phyloP scores from a whole-genome alignment of 2,797 vertebrate genomes.

The Malacoctenus gilli region DNA sequence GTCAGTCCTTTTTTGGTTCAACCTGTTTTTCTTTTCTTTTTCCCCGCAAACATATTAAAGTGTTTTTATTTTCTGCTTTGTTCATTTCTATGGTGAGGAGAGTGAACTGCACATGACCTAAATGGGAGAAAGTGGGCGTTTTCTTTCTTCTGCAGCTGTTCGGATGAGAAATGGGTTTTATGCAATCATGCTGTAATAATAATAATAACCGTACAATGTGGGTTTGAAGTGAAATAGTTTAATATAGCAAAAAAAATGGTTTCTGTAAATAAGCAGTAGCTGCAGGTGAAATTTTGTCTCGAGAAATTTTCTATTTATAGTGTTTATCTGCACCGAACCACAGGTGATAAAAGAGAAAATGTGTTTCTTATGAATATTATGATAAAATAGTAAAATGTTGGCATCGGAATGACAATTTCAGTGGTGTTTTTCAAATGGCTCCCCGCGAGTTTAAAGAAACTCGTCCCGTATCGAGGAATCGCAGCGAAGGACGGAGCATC shows the following conservation, averaged over 20 bases:
- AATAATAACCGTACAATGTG: slow-evolving; percentile 46
- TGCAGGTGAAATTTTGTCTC: slow-evolving; percentile 58
- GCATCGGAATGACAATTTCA: slow-evolving; percentile 35
- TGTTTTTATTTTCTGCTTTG: slow-evolving; percentile 34
- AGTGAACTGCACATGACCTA: slow-evolving; percentile 40
- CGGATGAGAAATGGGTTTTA: slow-evolving; percentile 59
- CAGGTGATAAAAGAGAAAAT: slow-evolving; percentile 36
- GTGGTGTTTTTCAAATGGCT: slow-evolving; percentile 7
- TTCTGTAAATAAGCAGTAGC: slow-evolving; percentile 64
- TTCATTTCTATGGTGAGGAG: slow-evolving; percentile 47
- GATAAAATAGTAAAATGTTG: slow-evolving; percentile 40
- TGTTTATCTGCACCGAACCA: slow-evolving; percentile 60
- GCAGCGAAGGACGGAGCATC: slow-evolving; percentile 34
- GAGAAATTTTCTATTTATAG: slow-evolving; percentile 66
- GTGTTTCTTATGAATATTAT: slow-evolving; percentile 39
- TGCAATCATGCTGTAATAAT: slow-evolving; percentile 59
- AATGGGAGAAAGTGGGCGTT: slow-evolving; percentile 16
- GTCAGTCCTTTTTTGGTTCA: slow-evolving; percentile 23
- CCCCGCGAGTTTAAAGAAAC: slow-evolving; percentile 10
- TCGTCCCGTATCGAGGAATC: slow-evolving; percentile 12
- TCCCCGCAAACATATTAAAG: slow-evolving; percentile 37
- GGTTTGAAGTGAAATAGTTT: slow-evolving; percentile 53
- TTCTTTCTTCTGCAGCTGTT: slow-evolving; percentile 34
- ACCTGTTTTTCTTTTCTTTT: slow-evolving; percentile 12
- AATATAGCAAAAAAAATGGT: slow-evolving; percentile 42